These are phyloP conservation scores for Dorcus parallelipipedus DNA, from an alignment of 2,888 invertebrate genomes.

Conservation along the genomic window DNA sequence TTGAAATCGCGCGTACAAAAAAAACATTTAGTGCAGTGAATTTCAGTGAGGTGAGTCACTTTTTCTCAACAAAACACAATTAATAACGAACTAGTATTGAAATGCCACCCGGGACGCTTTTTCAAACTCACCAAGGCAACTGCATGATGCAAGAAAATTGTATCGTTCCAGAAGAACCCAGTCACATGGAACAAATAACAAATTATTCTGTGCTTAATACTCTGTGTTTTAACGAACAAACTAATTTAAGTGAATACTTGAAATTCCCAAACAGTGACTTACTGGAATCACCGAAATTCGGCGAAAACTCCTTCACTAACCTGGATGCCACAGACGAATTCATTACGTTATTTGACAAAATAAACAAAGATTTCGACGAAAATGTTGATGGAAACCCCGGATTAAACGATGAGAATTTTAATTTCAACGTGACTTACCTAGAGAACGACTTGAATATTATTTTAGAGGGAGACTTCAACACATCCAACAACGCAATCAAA, in stretches of 20 bases:
- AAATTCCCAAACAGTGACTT: neutral
- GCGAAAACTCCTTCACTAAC: neutral
- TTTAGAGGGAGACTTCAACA: neutral
- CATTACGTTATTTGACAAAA: neutral
- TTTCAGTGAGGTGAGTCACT: too few relatives aligned
- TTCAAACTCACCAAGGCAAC: constrained; percentile 11
- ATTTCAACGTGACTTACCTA: constrained; percentile 15
- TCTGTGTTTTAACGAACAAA: constrained; percentile 8
- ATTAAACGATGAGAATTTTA: neutral
- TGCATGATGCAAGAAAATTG: constrained; percentile 11
- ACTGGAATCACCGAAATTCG: neutral
- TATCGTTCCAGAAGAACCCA: neutral
- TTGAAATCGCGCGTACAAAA: neutral
- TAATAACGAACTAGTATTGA: too few relatives aligned
- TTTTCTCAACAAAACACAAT: too few relatives aligned
- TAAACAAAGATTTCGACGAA: too few relatives aligned
- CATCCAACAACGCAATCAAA: neutral
- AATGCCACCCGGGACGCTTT: constrained; percentile 21
- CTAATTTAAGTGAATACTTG: constrained; percentile 4
- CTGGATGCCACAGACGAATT: neutral
- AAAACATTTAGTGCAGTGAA: too few relatives aligned
- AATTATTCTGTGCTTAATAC: constrained; percentile 3
- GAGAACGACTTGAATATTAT: constrained; percentile 16
- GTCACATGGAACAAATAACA: neutral
- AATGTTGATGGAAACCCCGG: too few relatives aligned